phyloP scores from a whole-genome alignment of 2,888 invertebrate species.

The Beris morrisii region DNA sequence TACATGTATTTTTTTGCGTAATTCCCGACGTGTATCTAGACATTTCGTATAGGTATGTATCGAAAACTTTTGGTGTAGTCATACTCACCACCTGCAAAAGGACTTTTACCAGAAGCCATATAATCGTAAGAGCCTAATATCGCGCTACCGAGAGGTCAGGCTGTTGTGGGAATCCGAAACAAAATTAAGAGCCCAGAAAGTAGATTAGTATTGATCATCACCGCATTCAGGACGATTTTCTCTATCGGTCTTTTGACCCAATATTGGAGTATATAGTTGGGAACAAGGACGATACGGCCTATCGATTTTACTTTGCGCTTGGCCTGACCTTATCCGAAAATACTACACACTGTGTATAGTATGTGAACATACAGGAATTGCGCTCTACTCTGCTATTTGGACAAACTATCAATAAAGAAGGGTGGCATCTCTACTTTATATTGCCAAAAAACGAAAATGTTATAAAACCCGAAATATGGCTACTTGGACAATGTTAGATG shows the following conservation, averaged over 20 bases:
- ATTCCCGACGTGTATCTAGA: too few species aligned
- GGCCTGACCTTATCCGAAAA: constrained; percentile 31
- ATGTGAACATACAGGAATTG: not conserved
- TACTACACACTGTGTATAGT: not conserved
- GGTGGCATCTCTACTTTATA: constrained; percentile 17
- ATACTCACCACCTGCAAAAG: too few species aligned
- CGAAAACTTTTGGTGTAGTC: too few species aligned
- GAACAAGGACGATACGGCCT: constrained; percentile 18
- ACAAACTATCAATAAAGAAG: constrained; percentile 19
- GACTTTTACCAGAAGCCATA: too few species aligned
- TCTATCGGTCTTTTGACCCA: too few species aligned
- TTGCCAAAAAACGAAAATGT: not conserved
- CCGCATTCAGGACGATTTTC: not conserved
- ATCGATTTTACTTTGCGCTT: constrained; percentile 26
- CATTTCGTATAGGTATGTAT: too few species aligned
- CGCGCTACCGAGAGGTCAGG: not conserved
- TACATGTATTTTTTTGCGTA: constrained; percentile 7
- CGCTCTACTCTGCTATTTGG: constrained; percentile 17
- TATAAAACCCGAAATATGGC: constrained; percentile 9
- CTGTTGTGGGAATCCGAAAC: constrained; percentile 2
- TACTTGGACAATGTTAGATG: not conserved
- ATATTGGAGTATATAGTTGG: not conserved
- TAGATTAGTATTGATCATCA: constrained; percentile 21
- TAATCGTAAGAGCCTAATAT: not conserved
- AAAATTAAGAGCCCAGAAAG: constrained; percentile 13